Base-by-base conservation (phyloP, 2,888 invertebrate genomes). In the Drosophila suboccidentalis region DNA sequence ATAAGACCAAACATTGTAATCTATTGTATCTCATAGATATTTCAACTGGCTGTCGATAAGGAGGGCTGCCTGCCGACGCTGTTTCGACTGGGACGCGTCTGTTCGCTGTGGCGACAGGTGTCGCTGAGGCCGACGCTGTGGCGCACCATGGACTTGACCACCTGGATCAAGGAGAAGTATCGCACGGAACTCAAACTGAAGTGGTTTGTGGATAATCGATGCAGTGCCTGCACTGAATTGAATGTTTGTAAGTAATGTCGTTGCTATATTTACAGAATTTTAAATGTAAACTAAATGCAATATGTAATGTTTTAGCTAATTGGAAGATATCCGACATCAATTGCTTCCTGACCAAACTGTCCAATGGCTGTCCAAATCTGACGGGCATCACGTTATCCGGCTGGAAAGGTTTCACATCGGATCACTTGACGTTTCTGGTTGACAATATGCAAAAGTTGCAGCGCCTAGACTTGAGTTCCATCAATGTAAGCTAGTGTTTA, bases 321-420 rank as follows among this genome's bases (percentile, higher is more conserved):
- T 97, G 96, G 96, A 96, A 96, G 91, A 95, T 96, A 78, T 94
- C 95, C 78, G 95, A 96, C 87, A 95, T 96, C 75, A 94, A 95
- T 79, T 94, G 95, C 93, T 95, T 96, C 83, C 93, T 97, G 62
- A 94, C 95, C 87, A 95, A 95, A 82, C 93, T 97, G 71, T 94
- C 95, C 51, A 94, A 94, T 77, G 95, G 95, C 89, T 97, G 97
- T 91, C 95, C 95, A 0, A 94, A 94, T 74, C 92, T 97, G 72
- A 93, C 94, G 74, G 95, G 96, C 72, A 94, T 97, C 36, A 96
- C 96, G 90, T 93, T 97, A 64, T 95, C 96, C 32, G 96, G 96
- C 62, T 97, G 97, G 96, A 95, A 96, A 91, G 95, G 96, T 75
- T 94, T 97, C 71, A 95, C 95, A 65, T 94, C 95, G 1, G 96